Percentiles rank a stretch among this genome's conserved stretches.
Conservation (phyloP, 2,888 invertebrate species). For the Lumbricus terrestris region DNA sequence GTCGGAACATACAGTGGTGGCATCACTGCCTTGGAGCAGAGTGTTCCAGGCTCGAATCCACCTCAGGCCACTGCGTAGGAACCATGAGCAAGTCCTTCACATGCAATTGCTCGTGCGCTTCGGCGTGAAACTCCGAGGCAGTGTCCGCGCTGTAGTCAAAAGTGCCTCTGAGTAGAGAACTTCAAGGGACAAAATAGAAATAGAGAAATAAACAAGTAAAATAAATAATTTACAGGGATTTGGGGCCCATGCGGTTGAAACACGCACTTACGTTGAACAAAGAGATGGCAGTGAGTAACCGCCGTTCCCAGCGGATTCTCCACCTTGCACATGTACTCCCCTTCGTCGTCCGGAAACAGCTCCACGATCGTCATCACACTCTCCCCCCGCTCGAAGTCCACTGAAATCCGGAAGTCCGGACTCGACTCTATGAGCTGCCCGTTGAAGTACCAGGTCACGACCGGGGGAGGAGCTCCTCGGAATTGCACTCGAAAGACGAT, state of each 20-base stretch:
- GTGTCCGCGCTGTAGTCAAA: no score
- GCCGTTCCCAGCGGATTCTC: constrained; percentile 82
- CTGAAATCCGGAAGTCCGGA: constrained; percentile 34
- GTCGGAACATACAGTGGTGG: no score
- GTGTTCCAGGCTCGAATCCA: no score
- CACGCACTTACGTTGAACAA: constrained; percentile 54
- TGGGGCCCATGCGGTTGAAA: background rate
- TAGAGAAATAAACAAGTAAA: no score
- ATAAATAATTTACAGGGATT: background rate
- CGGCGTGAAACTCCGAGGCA: no score
- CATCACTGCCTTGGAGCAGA: no score
- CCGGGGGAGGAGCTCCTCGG: constrained; percentile 40
- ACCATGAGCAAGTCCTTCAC: no score
- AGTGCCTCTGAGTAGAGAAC: no score
- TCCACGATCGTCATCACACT: constrained; percentile 87
- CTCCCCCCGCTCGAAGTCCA: constrained; percentile 73
- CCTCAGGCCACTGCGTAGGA: no score
- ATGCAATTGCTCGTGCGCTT: no score
- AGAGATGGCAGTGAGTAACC: constrained; percentile 75
- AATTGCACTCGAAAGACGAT: constrained; percentile 19
- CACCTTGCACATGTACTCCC: constrained; percentile 89
- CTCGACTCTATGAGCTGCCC: constrained; percentile 35
- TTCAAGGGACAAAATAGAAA: no score
- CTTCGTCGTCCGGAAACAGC: constrained; percentile 97
- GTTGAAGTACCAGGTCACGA: constrained; percentile 55